Base-by-base conservation (phyloP, 1,140 invertebrate species). In the Orius insidiosus region DNA sequence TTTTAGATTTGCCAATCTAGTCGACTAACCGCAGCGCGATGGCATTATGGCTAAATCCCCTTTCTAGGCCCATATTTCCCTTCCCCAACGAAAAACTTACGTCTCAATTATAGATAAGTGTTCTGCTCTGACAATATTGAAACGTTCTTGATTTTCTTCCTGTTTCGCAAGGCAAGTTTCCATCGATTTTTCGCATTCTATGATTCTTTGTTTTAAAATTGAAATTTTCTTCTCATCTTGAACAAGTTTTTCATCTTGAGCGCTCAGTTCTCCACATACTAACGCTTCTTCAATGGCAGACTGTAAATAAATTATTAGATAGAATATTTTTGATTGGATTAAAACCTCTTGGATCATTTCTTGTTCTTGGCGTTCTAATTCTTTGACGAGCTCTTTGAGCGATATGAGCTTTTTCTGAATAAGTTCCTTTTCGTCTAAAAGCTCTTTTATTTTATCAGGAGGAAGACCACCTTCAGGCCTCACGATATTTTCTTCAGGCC, bases 211-310 rank as follows among this genome's bases (percentile, higher is more conserved):
- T 46, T 79, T 77, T n/a, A 77, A 55, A 46, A 74, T 73, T 37
- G 71, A 68, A 36, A 76, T 68, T 53, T 80, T 72, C 18, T 76
- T 68, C 58, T 86, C 77, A 34, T 85, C 80, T 33, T 65, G 58
- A 13, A 64, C 62, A 5, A 86, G 60, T 50, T 81, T 77, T 8
- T 77, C 68, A 52, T 77, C 74, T 57, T 87, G 79, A 0, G 76
- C 78, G 54, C 80, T 73, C 50, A 79, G 75, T 62, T 90, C 85
- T 1, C 83, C 84, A 46, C 78, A 74, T 47, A 89, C 67, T 10
- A 89, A 60, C 1, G 85, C 83, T 58, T 78, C 75, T 59, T 89
- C 85, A 61, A 87, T 71, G 63, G 88, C 84, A 60, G 86, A 63
- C 83, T 88, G 55, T 13, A 67, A 35, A 52, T 34, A 47, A 31